These are phyloP conservation scores for Colletes latitarsis DNA, from an alignment of 1,140 invertebrate genomes.

Conservation along the genomic window DNA sequence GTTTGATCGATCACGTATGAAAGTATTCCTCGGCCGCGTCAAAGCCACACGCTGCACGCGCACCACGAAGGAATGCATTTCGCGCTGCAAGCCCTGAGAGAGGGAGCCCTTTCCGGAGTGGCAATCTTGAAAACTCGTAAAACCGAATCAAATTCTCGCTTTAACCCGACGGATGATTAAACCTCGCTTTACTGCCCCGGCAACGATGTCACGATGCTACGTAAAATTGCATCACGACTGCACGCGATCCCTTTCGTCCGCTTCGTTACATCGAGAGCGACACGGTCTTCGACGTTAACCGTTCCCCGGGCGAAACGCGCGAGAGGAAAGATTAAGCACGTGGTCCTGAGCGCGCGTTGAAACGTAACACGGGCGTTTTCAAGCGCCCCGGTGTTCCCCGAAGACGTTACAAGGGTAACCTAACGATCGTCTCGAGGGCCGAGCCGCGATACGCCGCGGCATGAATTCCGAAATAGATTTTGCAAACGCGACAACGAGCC, in stretches of 20 bases:
- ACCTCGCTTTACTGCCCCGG: constrained; percentile 68
- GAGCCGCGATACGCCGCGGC: constrained; percentile 40
- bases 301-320: constrained; percentile 14
- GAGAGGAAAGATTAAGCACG: constrained; percentile 51
- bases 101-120: constrained; percentile 20
- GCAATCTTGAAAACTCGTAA: constrained; percentile 80
- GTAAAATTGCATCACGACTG: constrained; percentile 14
- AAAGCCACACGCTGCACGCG: constrained; percentile 9
- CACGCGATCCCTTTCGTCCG: constrained; percentile 2
- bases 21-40: constrained; percentile 32
- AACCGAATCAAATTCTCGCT: constrained; percentile 79
- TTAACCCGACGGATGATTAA: constrained; percentile 76
- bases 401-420: not conserved
- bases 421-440: constrained; percentile 1
- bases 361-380: constrained; percentile 29
- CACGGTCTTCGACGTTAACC: constrained; percentile 25
- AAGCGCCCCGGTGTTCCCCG: not conserved
- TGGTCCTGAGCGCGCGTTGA: constrained; percentile 5
- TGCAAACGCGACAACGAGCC: constrained; percentile 28
- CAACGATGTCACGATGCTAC: constrained; percentile 58
- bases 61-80: constrained; percentile 40
- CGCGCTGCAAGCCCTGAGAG: constrained; percentile 1
- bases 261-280: constrained; percentile 25
- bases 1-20: constrained; percentile 49
- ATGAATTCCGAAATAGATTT: constrained; percentile 62